Evolutionary conservation across 2,888 invertebrate species (phyloP).

Genomic region (Dasysyrphus tricinctus): DNA sequence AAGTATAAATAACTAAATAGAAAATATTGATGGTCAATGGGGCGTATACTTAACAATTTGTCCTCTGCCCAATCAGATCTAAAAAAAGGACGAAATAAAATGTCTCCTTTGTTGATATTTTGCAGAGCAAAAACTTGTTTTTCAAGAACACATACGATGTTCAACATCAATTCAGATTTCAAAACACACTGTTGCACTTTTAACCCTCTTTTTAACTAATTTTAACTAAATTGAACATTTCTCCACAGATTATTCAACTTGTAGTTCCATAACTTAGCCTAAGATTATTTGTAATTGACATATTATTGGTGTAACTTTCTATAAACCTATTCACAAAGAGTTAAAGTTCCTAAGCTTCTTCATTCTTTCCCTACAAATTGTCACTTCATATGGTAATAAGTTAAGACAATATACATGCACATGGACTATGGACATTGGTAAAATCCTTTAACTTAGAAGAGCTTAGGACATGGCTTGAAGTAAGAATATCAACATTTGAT

Average conservation of each 20-base stretch:
- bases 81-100: too few relatives aligned
- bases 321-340: background rate
- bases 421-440: background rate
- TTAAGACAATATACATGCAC: background rate
- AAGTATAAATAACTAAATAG: too few relatives aligned
- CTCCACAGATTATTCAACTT: background rate
- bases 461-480: background rate
- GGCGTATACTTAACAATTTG: too few relatives aligned
- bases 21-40: too few relatives aligned
- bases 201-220: background rate
- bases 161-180: too few relatives aligned
- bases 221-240: background rate
- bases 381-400: conserved; percentile 15
- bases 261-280: background rate
- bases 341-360: background rate
- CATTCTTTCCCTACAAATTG: background rate
- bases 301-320: background rate
- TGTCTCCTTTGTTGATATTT: too few relatives aligned
- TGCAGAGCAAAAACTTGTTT: too few relatives aligned
- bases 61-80: too few relatives aligned
- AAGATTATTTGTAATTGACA: background rate
- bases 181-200: background rate
- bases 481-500: conserved; percentile 7
- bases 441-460: conserved; percentile 1
- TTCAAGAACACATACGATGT: too few relatives aligned